These are phyloP conservation scores for Chironomus striatipennis DNA, from an alignment of 1,140 invertebrate genomes.

Conservation along the genomic window DNA sequence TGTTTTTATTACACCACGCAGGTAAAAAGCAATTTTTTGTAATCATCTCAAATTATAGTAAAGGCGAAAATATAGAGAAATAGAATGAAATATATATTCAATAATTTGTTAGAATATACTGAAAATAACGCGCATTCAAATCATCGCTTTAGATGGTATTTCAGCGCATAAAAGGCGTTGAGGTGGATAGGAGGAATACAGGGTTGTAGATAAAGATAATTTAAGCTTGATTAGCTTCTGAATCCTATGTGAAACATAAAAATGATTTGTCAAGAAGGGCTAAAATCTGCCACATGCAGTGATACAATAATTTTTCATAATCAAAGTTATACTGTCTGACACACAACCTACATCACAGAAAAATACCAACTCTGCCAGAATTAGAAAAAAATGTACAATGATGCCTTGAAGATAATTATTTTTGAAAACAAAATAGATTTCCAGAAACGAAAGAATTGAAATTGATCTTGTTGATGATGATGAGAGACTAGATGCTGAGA, in stretches of 20 bases:
- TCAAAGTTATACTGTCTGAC: too few relatives aligned
- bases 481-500: background rate
- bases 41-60: conserved; percentile 22
- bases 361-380: too few relatives aligned
- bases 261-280: too few relatives aligned
- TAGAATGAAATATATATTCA: background rate
- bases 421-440: conserved; percentile 24
- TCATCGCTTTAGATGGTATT: background rate
- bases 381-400: background rate
- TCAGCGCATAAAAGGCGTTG: conserved; percentile 2
- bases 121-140: background rate
- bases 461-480: conserved; percentile 13
- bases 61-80: background rate
- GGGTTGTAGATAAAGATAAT: too few relatives aligned
- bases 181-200: too few relatives aligned
- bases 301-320: too few relatives aligned
- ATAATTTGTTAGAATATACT: background rate
- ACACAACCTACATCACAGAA: too few relatives aligned
- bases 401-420: conserved; percentile 21
- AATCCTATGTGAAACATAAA: too few relatives aligned
- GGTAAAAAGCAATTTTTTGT: conserved; percentile 18
- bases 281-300: too few relatives aligned
- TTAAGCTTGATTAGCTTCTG: too few relatives aligned
- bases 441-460: background rate
- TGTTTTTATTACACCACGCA: background rate